Evolutionary conservation across 2,888 invertebrate species (phyloP).

Genomic region (Aphidoletes aphidimyza): DNA sequence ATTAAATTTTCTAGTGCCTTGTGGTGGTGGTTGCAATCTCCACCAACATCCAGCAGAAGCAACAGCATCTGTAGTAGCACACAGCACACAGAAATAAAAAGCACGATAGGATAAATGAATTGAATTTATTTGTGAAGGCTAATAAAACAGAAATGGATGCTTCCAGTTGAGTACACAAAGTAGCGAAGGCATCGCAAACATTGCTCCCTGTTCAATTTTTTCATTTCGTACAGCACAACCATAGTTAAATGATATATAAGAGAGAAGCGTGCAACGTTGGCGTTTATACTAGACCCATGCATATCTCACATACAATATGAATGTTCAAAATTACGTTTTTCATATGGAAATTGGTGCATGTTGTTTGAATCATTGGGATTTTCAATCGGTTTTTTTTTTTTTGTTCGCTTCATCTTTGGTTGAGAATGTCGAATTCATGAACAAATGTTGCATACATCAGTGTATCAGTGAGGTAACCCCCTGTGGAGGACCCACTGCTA

Average conservation of each 20-base stretch:
- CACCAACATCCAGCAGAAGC: no score
- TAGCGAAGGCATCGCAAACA: not conserved
- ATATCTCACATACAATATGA: no score
- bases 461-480: no score
- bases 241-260: not conserved
- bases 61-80: no score
- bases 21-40: not conserved
- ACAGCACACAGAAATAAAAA: not conserved
- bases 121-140: constrained; percentile 29
- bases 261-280: not conserved
- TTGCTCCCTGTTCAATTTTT: not conserved
- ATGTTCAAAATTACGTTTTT: not conserved
- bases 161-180: constrained; percentile 13
- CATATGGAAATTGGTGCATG: not conserved
- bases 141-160: constrained; percentile 1
- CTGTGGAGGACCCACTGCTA: no score
- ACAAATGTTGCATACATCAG: no score
- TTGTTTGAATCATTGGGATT: not conserved
- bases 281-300: no score
- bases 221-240: not conserved
- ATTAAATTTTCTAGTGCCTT: constrained; percentile 9
- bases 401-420: no score
- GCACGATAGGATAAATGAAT: constrained; percentile 26
- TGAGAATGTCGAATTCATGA: no score
- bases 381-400: not conserved